These are phyloP conservation scores for Ammodytes dubius DNA, from an alignment of 2,113 vertebrate genomes.

Conservation along the genomic window DNA sequence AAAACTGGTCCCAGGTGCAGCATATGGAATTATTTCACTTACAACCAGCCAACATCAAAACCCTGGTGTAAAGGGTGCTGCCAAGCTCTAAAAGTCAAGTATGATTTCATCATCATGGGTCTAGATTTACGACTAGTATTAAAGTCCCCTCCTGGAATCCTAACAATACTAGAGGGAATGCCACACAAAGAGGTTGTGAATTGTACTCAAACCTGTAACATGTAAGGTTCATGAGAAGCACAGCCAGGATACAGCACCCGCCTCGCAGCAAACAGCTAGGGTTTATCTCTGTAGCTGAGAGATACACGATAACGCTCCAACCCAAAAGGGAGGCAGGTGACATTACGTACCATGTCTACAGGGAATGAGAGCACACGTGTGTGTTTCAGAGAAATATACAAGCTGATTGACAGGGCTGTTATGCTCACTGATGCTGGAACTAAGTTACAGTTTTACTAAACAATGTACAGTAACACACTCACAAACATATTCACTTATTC, in stretches of 20 bases:
- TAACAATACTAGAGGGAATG: slow-evolving; percentile 6
- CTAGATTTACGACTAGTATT: slow-evolving; percentile 34
- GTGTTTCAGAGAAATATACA: background rate
- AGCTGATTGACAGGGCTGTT: slow-evolving; percentile 18
- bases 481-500: background rate
- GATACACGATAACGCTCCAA: background rate
- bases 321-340: slow-evolving; percentile 25
- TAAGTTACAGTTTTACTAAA: background rate
- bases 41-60: slow-evolving; percentile 47
- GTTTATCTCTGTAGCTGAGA: background rate
- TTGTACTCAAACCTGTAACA: background rate
- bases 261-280: background rate
- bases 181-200: slow-evolving; percentile 10
- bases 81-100: slow-evolving; percentile 29
- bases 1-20: slow-evolving; percentile 62
- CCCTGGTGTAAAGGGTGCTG: slow-evolving; percentile 23
- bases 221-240: background rate
- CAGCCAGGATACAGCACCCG: background rate
- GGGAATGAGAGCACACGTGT: background rate
- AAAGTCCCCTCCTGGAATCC: background rate
- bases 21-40: slow-evolving; percentile 58
- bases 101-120: slow-evolving; percentile 14
- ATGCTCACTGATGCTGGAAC: slow-evolving; percentile 11
- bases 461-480: background rate
- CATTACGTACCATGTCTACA: background rate